These are phyloP conservation scores for Melanotaenia trifasciata DNA, from an alignment of 2,797 vertebrate species.

Conservation along the genomic window DNA sequence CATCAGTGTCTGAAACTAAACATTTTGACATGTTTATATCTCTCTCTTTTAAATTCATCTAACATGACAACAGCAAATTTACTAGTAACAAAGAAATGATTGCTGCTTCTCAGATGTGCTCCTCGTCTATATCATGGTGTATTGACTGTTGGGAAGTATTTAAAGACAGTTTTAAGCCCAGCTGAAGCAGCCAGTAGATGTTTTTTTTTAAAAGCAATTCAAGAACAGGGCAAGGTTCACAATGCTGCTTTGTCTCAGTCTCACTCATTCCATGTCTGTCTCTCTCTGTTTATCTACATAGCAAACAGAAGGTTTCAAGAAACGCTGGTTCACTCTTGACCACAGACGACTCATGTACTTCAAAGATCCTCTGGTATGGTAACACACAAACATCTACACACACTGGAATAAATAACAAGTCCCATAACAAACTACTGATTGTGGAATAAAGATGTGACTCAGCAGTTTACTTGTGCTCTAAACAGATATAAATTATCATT, in stretches of 20 bases:
- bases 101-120: not conserved
- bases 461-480: not conserved
- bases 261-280: constrained; percentile 3
- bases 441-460: not conserved
- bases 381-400: constrained; percentile 10
- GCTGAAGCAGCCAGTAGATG: not conserved
- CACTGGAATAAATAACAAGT: not conserved
- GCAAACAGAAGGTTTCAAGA: constrained; percentile 93
- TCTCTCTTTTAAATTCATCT: too few relatives aligned
- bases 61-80: not conserved
- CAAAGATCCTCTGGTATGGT: constrained; percentile 90
- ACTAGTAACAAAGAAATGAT: not conserved
- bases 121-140: too few relatives aligned
- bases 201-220: not conserved
- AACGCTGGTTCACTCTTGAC: constrained; percentile 93
- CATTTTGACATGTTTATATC: not conserved
- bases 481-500: constrained; percentile 3
- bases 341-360: constrained; percentile 93
- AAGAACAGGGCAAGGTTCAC: constrained; percentile 3
- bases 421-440: not conserved
- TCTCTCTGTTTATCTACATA: constrained; percentile 55
- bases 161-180: not conserved
- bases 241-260: constrained; percentile 23
- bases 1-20: not conserved
- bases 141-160: not conserved